Percentiles rank a stretch among this genome's conserved stretches.
These are phyloP conservation scores for Hemistola chrysoprasaria DNA, from an alignment of 2,888 invertebrate species.

Conservation along the genomic window DNA sequence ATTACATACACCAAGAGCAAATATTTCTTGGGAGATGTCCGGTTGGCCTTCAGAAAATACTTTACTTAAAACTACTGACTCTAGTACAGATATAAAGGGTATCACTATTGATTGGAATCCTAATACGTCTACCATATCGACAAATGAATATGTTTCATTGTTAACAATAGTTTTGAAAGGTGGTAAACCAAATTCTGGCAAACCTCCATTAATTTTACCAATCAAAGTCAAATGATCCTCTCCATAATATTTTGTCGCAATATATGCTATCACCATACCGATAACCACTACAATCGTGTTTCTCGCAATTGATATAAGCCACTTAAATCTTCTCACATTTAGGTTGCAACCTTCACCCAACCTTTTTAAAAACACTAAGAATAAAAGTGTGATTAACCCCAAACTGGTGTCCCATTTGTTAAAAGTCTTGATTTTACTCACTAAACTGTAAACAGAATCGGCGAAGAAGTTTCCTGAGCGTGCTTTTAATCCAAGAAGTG, in stretches of 20 bases:
- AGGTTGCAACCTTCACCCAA: slow-evolving; percentile 78
- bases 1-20: slow-evolving; percentile 92
- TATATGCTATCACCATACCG: slow-evolving; percentile 84
- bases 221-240: slow-evolving; percentile 84
- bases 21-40: slow-evolving; percentile 95
- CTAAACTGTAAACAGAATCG: slow-evolving; percentile 82
- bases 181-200: slow-evolving; percentile 85
- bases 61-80: slow-evolving; percentile 88
- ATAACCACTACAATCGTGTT: slow-evolving; percentile 90
- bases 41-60: slow-evolving; percentile 90
- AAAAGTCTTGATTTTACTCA: slow-evolving; percentile 81
- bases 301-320: slow-evolving; percentile 86
- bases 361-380: slow-evolving; percentile 84
- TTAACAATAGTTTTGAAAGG: slow-evolving; percentile 84
- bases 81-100: slow-evolving; percentile 87
- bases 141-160: slow-evolving; percentile 82
- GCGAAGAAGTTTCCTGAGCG: slow-evolving; percentile 85
- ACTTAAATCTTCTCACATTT: slow-evolving; percentile 77
- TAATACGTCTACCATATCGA: slow-evolving; percentile 83
- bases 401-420: slow-evolving; percentile 85
- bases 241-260: slow-evolving; percentile 42
- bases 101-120: slow-evolving; percentile 84
- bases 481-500: slow-evolving; percentile 85
- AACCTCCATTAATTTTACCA: slow-evolving; percentile 84
- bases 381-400: slow-evolving; percentile 83